A percentile compares a stretch with the other conserved stretches of the same genome.
phyloP scores from a whole-genome alignment of 53 echinoderm and acorn worm genomes.

The Apostichopus leukothele region DNA sequence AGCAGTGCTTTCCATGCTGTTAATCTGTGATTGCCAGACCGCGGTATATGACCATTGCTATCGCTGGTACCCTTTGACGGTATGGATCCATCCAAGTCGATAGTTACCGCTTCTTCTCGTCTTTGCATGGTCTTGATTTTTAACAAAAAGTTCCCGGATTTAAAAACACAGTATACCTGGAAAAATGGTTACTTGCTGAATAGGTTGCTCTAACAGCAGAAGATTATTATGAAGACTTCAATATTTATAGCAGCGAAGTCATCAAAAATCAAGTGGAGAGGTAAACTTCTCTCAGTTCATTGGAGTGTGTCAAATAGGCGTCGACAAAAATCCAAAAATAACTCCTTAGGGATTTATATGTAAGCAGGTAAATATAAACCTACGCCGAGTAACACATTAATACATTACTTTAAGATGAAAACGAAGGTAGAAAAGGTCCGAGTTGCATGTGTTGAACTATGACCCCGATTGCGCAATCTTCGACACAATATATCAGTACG shows the following conservation, averaged over 20 bases:
- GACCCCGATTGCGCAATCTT: background rate
- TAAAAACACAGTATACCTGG: too few species aligned
- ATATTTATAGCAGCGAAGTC: too few species aligned
- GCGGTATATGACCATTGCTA: background rate
- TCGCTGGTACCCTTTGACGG: background rate
- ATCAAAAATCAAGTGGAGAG: too few species aligned
- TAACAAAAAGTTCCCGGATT: background rate
- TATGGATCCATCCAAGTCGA: background rate
- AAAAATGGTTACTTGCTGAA: too few species aligned
- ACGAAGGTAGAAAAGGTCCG: background rate
- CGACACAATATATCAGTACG: background rate
- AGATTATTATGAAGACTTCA: too few species aligned
- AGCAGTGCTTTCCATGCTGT: too few species aligned
- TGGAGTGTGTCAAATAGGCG: too few species aligned
- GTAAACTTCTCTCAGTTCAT: too few species aligned
- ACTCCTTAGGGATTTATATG: too few species aligned
- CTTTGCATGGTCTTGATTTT: background rate
- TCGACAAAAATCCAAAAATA: too few species aligned
- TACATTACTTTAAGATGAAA: background rate
- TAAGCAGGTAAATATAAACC: too few species aligned
- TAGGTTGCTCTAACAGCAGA: too few species aligned
- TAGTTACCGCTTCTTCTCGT: constrained; percentile 5
- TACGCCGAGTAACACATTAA: background rate
- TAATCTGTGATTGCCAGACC: background rate
- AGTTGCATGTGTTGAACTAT: background rate